Evolutionary conservation across 2,888 invertebrate genomes (phyloP), one percentile per base, ranked within the genome.

Genomic region (Polietes domitor): DNA sequence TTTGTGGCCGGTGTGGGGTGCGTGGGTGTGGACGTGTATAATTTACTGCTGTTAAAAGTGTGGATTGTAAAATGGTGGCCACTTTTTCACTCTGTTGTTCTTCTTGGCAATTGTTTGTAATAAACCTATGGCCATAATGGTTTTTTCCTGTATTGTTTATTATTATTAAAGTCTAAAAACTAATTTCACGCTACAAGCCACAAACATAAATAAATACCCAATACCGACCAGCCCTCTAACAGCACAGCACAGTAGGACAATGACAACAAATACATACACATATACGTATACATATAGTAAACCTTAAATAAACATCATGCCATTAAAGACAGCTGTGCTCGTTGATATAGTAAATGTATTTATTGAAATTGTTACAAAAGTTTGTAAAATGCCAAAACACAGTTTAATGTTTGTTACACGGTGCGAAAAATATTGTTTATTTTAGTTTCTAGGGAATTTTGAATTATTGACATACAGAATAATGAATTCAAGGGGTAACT

Each of bases 181-280:
- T 86, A 86, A 86, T 86, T 86, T 86, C 86, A 86, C 85, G 86
- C 86, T 86, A 85, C 84, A 82, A 83, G 77, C 86, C 86, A 85
- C 86, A 84, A 77, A 77, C 85, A 86, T 86, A 85, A 86, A 86
- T 78, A 77, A 53, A 41, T 68, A 68, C 43, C n/a, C 19, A 68
- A 68, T 21, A 43, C 68, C n/a, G 41, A 50, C 43, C 63, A 65
- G 74, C n/a, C 50, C 71, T 43, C 50, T 41, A 28, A 65, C 50
- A 58, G 43, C 50, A n/a, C 41, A 68, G 10, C 5, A 47, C 61
- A 74, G 24, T 58, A 50, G 68, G 15, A 70, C 37, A 37, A 15
- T 68, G 68, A 32, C 41, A 58, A 75, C 28, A 61, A 41, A 12
- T 19, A 71, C 15, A 53, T 41, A 63, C 12, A 58, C 26, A 43